Conservation (phyloP, 1,140 invertebrate genomes). For the Palaemon carinicauda region DNA sequence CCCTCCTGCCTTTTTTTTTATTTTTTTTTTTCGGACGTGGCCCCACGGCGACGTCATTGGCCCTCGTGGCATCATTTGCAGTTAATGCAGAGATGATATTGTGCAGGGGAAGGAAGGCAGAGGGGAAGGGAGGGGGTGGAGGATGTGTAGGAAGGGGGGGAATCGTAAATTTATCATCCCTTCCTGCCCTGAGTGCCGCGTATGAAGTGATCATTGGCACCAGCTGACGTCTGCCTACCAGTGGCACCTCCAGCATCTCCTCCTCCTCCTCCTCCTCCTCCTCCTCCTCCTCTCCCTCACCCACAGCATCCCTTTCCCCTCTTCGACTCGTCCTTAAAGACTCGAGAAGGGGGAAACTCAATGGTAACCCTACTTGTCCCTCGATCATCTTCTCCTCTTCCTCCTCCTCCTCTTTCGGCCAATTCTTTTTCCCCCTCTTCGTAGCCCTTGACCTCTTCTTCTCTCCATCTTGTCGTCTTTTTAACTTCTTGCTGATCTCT, state of each 20-base stretch:
- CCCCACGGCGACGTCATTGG: neutral
- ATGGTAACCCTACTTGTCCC: neutral
- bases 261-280: neutral
- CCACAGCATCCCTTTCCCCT: neutral
- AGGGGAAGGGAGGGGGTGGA: too few species aligned
- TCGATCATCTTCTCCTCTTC: too few species aligned
- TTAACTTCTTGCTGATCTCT: too few species aligned
- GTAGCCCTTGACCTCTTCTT: neutral
- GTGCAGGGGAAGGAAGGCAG: conserved; percentile 17
- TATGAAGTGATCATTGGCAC: conserved; percentile 46
- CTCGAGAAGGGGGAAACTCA: neutral
- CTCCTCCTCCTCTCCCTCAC: neutral
- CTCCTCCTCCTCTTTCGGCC: neutral
- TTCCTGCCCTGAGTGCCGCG: conserved; percentile 16
- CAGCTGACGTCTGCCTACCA: conserved; percentile 27
- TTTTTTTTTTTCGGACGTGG: neutral
- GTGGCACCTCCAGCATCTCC: neutral
- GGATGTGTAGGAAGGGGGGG: too few species aligned
- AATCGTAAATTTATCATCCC: conserved; percentile 38
- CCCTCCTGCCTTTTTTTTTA: too few species aligned
- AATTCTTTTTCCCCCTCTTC: conserved; percentile 4
- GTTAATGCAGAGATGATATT: conserved; percentile 54
- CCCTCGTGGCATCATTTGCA: conserved; percentile 39
- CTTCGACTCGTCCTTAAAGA: neutral
- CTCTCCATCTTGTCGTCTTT: too few species aligned